Conservation (phyloP, 2,888 invertebrate species). For the Catocala nupta region DNA sequence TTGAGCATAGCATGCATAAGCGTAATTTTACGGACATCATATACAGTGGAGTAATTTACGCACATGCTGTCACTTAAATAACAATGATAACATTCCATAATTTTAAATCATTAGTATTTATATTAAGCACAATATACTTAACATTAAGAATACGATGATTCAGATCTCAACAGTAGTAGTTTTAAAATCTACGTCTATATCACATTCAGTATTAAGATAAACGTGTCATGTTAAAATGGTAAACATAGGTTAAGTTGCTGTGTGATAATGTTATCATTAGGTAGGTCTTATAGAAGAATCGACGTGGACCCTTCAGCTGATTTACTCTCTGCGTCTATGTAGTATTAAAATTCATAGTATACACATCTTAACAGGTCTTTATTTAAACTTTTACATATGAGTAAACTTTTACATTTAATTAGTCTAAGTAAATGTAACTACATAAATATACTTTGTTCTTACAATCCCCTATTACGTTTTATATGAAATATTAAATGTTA, state of each 20-base stretch:
- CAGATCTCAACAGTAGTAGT: slow-evolving; percentile 32
- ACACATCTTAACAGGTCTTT: neutral
- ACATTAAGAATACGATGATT: slow-evolving; percentile 20
- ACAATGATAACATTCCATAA: slow-evolving; percentile 13
- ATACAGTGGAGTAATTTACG: neutral
- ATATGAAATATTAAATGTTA: slow-evolving; percentile 24
- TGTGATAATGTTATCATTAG: slow-evolving; percentile 63
- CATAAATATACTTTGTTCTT: neutral
- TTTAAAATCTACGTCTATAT: slow-evolving; percentile 39
- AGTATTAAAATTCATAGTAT: neutral
- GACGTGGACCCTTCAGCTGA: slow-evolving; percentile 17
- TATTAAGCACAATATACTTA: slow-evolving; percentile 37
- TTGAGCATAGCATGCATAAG: neutral
- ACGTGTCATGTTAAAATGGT: slow-evolving; percentile 27
- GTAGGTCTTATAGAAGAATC: slow-evolving; percentile 33
- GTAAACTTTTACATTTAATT: neutral
- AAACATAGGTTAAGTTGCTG: slow-evolving; percentile 46
- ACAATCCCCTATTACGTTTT: neutral
- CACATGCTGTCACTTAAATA: neutral
- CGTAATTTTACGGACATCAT: neutral
- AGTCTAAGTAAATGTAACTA: neutral
- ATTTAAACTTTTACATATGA: neutral
- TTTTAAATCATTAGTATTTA: slow-evolving; percentile 26
- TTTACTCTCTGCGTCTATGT: slow-evolving; percentile 7
- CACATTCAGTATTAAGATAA: slow-evolving; percentile 31